phyloP scores from a whole-genome alignment of 2,888 invertebrate genomes.

The Pheosia gnoma region DNA sequence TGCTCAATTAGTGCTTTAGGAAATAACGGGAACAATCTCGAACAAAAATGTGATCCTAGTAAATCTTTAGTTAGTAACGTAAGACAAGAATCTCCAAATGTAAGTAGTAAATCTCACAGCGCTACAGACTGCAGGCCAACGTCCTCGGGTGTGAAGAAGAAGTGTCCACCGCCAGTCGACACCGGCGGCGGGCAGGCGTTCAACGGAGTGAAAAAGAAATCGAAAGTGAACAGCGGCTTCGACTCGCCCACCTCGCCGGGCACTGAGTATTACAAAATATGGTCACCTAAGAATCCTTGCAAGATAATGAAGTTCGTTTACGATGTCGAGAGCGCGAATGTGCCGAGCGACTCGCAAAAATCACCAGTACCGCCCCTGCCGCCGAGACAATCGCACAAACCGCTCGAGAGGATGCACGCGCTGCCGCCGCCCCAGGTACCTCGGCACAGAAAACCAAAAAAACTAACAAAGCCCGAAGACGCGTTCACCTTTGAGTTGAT shows the following conservation, averaged over 20 bases:
- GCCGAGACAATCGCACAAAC: constrained; percentile 88
- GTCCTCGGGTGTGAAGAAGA: constrained; percentile 81
- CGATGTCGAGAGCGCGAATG: constrained; percentile 77
- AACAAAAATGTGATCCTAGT: constrained; percentile 80
- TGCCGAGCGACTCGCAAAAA: constrained; percentile 83
- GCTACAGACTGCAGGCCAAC: constrained; percentile 66
- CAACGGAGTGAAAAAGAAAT: constrained; percentile 87
- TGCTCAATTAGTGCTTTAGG: constrained; percentile 84
- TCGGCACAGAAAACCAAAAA: constrained; percentile 87
- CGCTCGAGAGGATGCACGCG: constrained; percentile 90
- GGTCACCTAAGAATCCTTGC: constrained; percentile 86
- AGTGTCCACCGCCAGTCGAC: constrained; percentile 83
- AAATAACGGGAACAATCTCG: constrained; percentile 75
- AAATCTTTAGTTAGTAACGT: constrained; percentile 76
- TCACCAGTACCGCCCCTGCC: constrained; percentile 89
- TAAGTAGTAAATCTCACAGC: constrained; percentile 78
- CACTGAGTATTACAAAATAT: constrained; percentile 88
- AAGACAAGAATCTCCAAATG: constrained; percentile 73
- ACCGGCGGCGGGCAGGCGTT: constrained; percentile 73
- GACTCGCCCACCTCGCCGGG: constrained; percentile 84
- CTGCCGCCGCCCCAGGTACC: constrained; percentile 88
- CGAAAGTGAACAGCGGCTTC: constrained; percentile 78
- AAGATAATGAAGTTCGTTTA: constrained; percentile 83
- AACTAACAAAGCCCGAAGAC: constrained; percentile 87
- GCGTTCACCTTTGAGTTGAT: constrained; percentile 93